These are phyloP conservation scores for Tyrophagus putrescentiae DNA, from an alignment of 1,140 invertebrate genomes.

Conservation along the genomic window DNA sequence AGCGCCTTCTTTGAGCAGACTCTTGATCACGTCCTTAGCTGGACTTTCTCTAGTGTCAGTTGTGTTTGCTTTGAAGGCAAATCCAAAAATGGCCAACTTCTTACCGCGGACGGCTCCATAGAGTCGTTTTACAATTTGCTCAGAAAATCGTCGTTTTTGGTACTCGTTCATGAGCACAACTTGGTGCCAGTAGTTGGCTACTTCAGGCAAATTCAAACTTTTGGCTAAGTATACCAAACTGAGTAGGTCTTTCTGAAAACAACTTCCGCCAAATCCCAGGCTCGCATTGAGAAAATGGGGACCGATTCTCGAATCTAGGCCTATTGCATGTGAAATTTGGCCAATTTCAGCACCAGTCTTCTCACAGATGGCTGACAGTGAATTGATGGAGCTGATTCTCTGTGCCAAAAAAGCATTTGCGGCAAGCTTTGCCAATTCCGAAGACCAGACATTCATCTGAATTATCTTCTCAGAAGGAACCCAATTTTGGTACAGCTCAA, in stretches of 20 bases:
- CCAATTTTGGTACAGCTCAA: constrained; percentile 86
- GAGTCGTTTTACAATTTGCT: constrained; percentile 76
- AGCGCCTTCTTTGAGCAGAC: constrained; percentile 88
- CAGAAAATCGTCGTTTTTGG: constrained; percentile 81
- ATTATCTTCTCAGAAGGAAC: constrained; percentile 80
- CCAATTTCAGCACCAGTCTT: constrained; percentile 91
- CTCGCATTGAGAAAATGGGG: constrained; percentile 94
- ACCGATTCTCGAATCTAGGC: constrained; percentile 83
- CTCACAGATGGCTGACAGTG: constrained; percentile 83
- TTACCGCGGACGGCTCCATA: constrained; percentile 97
- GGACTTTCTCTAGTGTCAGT: constrained; percentile 94
- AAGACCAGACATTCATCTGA: constrained; percentile 98
- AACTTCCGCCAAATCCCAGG: constrained; percentile 94
- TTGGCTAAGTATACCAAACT: constrained; percentile 96
- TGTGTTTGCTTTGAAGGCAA: constrained; percentile 98
- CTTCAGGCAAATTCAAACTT: constrained; percentile 83
- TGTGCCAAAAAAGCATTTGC: constrained; percentile 97
- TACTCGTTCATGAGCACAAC: constrained; percentile 93
- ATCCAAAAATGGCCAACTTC: constrained; percentile 83
- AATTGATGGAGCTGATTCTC: constrained; percentile 95
- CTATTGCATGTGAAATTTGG: constrained; percentile 87
- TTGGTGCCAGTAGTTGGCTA: constrained; percentile 94
- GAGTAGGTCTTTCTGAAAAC: constrained; percentile 97
- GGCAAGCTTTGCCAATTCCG: constrained; percentile 92
- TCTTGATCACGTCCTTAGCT: constrained; percentile 80